Percentiles rank a stretch among this genome's conserved stretches.
Conservation (phyloP, 2,113 vertebrate species). For the Notiomystis cincta region DNA sequence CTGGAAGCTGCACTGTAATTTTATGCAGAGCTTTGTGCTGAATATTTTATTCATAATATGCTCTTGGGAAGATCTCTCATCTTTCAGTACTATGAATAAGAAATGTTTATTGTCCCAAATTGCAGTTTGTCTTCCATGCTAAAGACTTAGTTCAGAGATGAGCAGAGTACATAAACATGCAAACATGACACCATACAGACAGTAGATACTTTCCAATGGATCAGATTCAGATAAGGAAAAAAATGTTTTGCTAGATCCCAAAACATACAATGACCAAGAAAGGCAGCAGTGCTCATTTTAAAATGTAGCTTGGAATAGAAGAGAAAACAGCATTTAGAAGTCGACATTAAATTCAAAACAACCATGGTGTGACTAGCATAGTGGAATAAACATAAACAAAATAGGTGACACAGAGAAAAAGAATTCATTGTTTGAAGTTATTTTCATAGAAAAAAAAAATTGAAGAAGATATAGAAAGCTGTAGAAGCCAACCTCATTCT, state of each 20-base stretch:
- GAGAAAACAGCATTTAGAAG: neutral
- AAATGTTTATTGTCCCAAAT: neutral
- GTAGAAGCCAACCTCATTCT: neutral
- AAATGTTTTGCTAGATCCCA: neutral
- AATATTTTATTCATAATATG: constrained; percentile 5
- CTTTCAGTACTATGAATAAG: neutral
- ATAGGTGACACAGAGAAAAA: neutral
- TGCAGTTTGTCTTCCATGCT: neutral
- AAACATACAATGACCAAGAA: neutral
- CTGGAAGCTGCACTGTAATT: neutral
- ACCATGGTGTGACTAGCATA: neutral
- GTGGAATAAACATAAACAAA: neutral
- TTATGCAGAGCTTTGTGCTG: neutral
- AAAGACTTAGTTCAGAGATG: neutral
- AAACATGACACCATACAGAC: rapidly evolving
- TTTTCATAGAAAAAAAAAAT: neutral
- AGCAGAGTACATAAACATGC: neutral
- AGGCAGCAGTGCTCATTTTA: neutral
- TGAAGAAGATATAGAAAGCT: neutral
- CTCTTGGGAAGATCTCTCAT: neutral
- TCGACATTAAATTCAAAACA: neutral
- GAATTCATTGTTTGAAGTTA: rapidly evolving
- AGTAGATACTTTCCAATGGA: neutral
- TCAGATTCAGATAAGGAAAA: neutral
- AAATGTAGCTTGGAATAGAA: neutral